Conservation (phyloP, 2,888 invertebrate species). For the Blera fallax region DNA sequence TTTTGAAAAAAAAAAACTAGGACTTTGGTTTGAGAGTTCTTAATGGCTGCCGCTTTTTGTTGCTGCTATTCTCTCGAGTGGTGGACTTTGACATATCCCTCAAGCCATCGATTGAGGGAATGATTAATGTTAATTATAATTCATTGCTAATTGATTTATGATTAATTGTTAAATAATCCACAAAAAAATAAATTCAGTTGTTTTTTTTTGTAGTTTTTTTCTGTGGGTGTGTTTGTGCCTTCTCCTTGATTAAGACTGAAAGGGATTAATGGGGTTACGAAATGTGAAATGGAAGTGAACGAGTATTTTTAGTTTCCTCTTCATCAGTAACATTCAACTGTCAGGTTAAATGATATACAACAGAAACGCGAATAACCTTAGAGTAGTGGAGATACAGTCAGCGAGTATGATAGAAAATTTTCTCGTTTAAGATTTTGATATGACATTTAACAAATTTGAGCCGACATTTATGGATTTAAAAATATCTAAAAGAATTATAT, state of each 20-base stretch:
- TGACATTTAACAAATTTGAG: conserved; percentile 2
- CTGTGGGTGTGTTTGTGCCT: not conserved
- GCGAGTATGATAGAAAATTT: not conserved
- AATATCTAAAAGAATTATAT: too few relatives aligned
- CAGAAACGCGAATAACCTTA: not conserved
- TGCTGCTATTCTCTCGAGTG: not conserved
- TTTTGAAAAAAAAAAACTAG: not conserved
- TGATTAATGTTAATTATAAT: conserved; percentile 52
- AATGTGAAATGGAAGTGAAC: not conserved
- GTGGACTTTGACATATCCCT: conserved; percentile 6
- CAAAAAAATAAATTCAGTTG: not conserved
- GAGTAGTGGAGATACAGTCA: not conserved
- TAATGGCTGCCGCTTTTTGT: not conserved
- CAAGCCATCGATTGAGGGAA: conserved; percentile 26
- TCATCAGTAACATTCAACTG: conserved; percentile 9
- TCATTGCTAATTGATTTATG: conserved; percentile 52
- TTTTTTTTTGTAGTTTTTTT: not conserved
- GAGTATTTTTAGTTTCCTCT: not conserved
- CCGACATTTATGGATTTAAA: not conserved
- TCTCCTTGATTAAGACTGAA: conserved; percentile 30
- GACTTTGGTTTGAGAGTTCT: not conserved
- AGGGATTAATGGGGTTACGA: conserved; percentile 14
- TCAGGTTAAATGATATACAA: conserved; percentile 5
- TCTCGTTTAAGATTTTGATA: not conserved
- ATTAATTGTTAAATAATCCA: conserved; percentile 34